Conservation (phyloP, 2,797 vertebrate species). For the Yasuhikotakia modesta region DNA sequence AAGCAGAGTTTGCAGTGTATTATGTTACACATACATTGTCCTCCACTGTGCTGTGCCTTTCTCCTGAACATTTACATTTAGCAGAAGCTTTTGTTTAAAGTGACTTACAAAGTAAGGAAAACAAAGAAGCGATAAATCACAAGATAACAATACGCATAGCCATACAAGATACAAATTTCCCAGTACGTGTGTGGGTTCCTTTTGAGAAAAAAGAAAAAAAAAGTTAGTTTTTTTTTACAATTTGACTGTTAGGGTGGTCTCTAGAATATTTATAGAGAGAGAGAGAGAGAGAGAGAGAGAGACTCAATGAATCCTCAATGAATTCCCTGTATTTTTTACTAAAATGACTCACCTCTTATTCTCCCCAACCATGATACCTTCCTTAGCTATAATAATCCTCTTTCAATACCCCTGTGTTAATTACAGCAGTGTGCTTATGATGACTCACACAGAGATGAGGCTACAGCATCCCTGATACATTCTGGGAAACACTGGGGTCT, state of each 20-base stretch:
- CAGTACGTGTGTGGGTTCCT: no score
- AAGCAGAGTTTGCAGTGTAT: not conserved
- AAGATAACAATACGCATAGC: no score
- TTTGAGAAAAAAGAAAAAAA: no score
- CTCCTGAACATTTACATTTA: no score
- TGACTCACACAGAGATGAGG: slow-evolving; percentile 67
- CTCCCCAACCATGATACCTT: slow-evolving; percentile 29
- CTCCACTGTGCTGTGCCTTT: not conserved
- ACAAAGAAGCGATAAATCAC: no score
- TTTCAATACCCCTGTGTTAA: slow-evolving; percentile 70
- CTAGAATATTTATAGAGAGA: not conserved
- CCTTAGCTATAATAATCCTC: slow-evolving; percentile 69
- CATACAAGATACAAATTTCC: no score
- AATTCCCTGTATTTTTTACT: slow-evolving; percentile 16
- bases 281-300: not conserved
- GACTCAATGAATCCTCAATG: not conserved
- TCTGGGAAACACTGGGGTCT: slow-evolving; percentile 35
- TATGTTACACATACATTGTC: not conserved
- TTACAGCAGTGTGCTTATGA: slow-evolving; percentile 73
- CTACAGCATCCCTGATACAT: slow-evolving; percentile 48
- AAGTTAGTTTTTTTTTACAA: no score
- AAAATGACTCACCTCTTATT: slow-evolving; percentile 19
- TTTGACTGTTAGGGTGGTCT: no score
- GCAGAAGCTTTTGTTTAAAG: no score
- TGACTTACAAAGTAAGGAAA: no score